Evolutionary conservation across 2,888 invertebrate species (phyloP).

Genomic region (Aquatica leii): DNA sequence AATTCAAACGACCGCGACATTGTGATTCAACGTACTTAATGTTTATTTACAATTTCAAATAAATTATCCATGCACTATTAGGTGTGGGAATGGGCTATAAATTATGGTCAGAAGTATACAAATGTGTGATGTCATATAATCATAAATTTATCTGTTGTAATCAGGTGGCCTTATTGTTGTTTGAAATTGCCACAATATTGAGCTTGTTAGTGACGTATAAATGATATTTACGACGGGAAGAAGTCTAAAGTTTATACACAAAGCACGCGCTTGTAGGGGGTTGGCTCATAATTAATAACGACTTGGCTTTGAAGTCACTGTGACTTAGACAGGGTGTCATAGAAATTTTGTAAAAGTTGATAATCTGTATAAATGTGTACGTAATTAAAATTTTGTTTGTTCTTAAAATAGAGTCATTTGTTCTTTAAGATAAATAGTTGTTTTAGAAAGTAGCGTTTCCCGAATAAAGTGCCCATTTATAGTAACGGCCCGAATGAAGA

Average conservation of each 20-base stretch:
- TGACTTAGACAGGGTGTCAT: too few species aligned
- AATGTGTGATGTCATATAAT: constrained; percentile 48
- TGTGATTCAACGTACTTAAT: constrained; percentile 15
- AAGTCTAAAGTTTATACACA: constrained; percentile 32
- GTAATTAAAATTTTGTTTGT: too few species aligned
- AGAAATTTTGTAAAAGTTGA: too few species aligned
- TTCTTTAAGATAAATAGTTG: too few species aligned
- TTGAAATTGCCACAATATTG: constrained; percentile 41
- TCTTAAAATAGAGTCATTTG: too few species aligned
- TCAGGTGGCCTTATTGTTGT: constrained; percentile 43
- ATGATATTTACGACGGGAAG: constrained; percentile 38
- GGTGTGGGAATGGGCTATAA: constrained; percentile 45
- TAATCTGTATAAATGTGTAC: too few species aligned
- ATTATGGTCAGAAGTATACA: constrained; percentile 49
- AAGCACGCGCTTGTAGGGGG: constrained; percentile 29
- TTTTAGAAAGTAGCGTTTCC: too few species aligned
- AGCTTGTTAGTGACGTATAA: constrained; percentile 41
- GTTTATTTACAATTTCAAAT: constrained; percentile 48
- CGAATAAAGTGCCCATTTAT: too few species aligned
- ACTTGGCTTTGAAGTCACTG: constrained; percentile 29
- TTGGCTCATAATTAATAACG: constrained; percentile 38
- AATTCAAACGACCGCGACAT: too few species aligned
- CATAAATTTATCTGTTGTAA: constrained; percentile 50
- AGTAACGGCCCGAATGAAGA: too few species aligned
- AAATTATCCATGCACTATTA: constrained; percentile 48